Conservation (phyloP, 2,113 vertebrate species). For the Verasper variegatus region DNA sequence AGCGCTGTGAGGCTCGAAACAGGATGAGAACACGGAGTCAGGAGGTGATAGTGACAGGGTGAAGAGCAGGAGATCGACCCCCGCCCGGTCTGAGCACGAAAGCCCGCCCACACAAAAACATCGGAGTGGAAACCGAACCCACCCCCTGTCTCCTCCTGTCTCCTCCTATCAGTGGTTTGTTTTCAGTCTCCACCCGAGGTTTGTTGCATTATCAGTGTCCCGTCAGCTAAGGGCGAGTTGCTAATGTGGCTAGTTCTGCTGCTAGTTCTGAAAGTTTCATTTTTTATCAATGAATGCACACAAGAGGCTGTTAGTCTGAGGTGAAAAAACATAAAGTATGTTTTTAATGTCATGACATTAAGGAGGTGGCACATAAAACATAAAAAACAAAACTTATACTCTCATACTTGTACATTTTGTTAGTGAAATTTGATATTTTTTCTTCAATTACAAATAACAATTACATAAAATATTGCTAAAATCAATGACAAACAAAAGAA, state of each 20-base stretch:
- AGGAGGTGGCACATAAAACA: not conserved
- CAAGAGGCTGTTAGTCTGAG: not conserved
- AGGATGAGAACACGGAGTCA: not conserved
- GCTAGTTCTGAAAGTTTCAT: too few relatives aligned
- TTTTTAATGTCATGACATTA: constrained; percentile 15
- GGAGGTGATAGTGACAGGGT: not conserved
- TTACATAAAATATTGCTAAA: constrained; percentile 12
- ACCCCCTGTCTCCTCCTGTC: too few relatives aligned
- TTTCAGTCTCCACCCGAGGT: too few relatives aligned
- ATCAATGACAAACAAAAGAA: not conserved
- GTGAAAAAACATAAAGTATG: not conserved
- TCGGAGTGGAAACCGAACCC: not conserved
- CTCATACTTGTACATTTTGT: not conserved
- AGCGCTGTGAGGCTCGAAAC: too few relatives aligned
- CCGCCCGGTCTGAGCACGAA: not conserved
- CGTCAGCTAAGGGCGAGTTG: too few relatives aligned
- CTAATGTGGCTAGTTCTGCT: too few relatives aligned
- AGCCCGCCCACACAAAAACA: not conserved
- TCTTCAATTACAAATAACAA: not conserved
- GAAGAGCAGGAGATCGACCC: not conserved
- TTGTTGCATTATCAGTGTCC: too few relatives aligned
- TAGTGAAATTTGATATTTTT: not conserved
- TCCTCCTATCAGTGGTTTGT: too few relatives aligned
- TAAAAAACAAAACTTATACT: not conserved
- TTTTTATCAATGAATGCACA: not conserved